Evolutionary conservation across 2,888 invertebrate species (phyloP), one percentile per base, ranked within the genome.

Genomic region (Harmothoe impar): DNA sequence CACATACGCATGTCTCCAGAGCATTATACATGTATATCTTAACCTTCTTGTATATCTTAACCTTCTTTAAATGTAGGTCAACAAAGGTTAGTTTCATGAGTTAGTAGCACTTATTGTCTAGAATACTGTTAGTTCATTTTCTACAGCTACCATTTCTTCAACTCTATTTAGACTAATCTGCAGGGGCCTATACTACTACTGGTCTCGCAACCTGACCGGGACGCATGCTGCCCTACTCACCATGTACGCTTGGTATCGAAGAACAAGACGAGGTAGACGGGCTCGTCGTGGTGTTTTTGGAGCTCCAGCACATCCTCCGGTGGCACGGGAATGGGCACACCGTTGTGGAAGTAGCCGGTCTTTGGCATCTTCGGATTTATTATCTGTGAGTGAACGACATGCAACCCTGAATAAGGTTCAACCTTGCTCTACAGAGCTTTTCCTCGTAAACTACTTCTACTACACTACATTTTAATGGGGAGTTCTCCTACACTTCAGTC

Each of bases 171-270:
- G 62, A 43, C 43, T 10, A 3, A 43, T 43, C 5, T 43, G 10
- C 10, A 43, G 43, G 10, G 43, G 43, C 43, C 43, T 7, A n/a
- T n/a, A n/a, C n/a, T n/a, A n/a, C n/a, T n/a, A 15, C 12, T 17
- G 54, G 54, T 17, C 54, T 52, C 54, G 12, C 12, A 15, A 62
- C 3, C 62, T 7, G 23, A 62, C n/a, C 20, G n/a, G 62, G 62
- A n/a, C 7, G 20, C 62, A n/a, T 5, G 62, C 23, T 62, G 77
- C 81, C 23, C 25, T 54, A 93, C 96, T 95, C 94, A 97, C 97
- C 99, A 99, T 0, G 99, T 99, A 77, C 99, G 97, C 96, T 99
- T 99, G 0, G 98, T 98, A 95, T 99, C 99, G 96, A 99, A 99
- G 96, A 99, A 99, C 15, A 99, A 96, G 33, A 99, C 98, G 84